Percentiles rank a stretch among this genome's conserved stretches.
Evolutionary conservation across 2,113 vertebrate species (phyloP).

Genomic region (Marcusenius ussheri): DNA sequence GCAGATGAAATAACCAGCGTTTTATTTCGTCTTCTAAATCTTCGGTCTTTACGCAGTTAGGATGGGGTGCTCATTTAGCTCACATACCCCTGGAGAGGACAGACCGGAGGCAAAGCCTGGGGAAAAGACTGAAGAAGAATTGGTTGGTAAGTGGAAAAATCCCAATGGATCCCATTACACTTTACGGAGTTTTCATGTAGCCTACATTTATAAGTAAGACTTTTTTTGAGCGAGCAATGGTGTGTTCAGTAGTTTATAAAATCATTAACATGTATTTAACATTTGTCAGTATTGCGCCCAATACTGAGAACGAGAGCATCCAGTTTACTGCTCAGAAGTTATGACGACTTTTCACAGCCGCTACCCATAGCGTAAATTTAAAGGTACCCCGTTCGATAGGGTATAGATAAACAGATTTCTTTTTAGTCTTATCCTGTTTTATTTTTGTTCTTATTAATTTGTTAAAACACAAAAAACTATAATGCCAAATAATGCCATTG

Average conservation of each 20-base stretch:
- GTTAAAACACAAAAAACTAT: background rate
- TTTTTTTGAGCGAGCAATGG: background rate
- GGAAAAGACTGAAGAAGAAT: constrained; percentile 44
- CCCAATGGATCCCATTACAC: background rate
- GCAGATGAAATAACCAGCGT: background rate
- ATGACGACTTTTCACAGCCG: background rate
- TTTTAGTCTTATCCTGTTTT: background rate
- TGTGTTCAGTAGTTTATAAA: background rate
- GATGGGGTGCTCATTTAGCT: constrained; percentile 65
- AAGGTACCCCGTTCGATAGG: background rate
- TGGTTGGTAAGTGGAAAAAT: constrained; percentile 47
- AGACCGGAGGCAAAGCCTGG: constrained; percentile 60
- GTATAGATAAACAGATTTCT: background rate
- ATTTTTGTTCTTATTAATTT: background rate
- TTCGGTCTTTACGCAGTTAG: constrained; percentile 12
- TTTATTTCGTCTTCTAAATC: background rate
- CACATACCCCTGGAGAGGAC: constrained; percentile 57
- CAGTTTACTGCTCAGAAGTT: background rate
- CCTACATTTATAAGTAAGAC: background rate
- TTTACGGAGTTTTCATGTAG: background rate
- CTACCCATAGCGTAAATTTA: background rate
- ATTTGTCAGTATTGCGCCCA: background rate
- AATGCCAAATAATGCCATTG: background rate
- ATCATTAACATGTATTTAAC: background rate
- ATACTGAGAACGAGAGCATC: background rate